These are phyloP conservation scores for Nymphalis urticae DNA, from an alignment of 2,888 invertebrate species.

Conservation along the genomic window DNA sequence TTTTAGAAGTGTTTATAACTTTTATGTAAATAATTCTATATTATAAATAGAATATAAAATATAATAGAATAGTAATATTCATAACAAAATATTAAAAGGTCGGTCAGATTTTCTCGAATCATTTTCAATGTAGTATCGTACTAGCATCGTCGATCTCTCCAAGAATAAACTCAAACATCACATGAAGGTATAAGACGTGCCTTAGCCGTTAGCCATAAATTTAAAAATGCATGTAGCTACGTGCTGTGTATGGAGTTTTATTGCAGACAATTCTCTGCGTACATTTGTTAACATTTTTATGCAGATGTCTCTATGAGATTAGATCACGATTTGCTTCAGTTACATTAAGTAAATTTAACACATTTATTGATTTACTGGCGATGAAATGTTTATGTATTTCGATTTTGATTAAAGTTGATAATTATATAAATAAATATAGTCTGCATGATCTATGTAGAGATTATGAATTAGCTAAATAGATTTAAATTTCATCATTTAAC, in stretches of 20 bases:
- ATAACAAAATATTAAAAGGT: neutral
- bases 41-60: too few species aligned
- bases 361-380: neutral
- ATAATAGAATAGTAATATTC: too few species aligned
- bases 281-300: constrained; percentile 38
- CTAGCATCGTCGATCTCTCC: constrained; percentile 26
- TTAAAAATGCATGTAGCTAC: constrained; percentile 55
- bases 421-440: too few species aligned
- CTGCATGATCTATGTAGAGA: too few species aligned
- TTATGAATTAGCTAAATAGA: too few species aligned
- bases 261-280: constrained; percentile 34
- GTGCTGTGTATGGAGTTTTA: constrained; percentile 37
- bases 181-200: constrained; percentile 45
- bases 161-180: constrained; percentile 35
- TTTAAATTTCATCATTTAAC: too few species aligned
- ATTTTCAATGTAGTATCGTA: constrained; percentile 7
- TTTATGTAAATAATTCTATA: too few species aligned
- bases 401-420: too few species aligned
- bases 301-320: constrained; percentile 3
- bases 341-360: neutral
- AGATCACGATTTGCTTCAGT: neutral
- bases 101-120: neutral
- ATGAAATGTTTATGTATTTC: too few species aligned
- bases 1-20: too few species aligned
- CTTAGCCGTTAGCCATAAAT: constrained; percentile 50